Conservation (phyloP, 2,797 vertebrate species). For the Spinibarbus caldwelli region DNA sequence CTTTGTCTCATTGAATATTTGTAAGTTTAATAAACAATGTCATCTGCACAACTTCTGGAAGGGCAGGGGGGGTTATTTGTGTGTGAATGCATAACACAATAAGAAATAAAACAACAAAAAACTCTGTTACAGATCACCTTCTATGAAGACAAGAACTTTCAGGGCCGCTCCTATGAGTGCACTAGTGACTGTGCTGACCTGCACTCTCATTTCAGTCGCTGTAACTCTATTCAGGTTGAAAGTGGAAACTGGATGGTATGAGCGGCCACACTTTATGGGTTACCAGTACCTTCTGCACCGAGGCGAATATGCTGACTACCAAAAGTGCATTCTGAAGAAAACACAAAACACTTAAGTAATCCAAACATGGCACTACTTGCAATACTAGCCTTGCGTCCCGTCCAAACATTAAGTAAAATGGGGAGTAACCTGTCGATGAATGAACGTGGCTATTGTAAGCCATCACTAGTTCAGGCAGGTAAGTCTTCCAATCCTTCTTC, state of each 20-base stretch:
- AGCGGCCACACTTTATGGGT: slow-evolving; percentile 60
- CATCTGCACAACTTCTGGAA: neutral
- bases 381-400: too few relatives aligned
- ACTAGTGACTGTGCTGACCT: slow-evolving; percentile 57
- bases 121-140: slow-evolving; percentile 60
- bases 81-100: neutral
- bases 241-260: slow-evolving; percentile 61
- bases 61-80: neutral
- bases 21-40: neutral
- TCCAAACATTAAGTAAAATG: too few relatives aligned
- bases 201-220: slow-evolving; percentile 56
- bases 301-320: slow-evolving; percentile 62
- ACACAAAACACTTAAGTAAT: too few relatives aligned
- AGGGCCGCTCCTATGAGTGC: slow-evolving; percentile 61
- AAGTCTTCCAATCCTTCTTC: too few relatives aligned
- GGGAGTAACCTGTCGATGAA: too few relatives aligned
- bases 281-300: slow-evolving; percentile 62
- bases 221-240: slow-evolving; percentile 62
- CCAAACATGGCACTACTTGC: too few relatives aligned
- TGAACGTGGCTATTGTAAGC: too few relatives aligned
- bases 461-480: too few relatives aligned
- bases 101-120: slow-evolving; percentile 3
- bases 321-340: too few relatives aligned
- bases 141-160: slow-evolving; percentile 61
- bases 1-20: slow-evolving; percentile 13